These are phyloP conservation scores for Raja brachyura DNA, from an alignment of 2,113 vertebrate species.

Conservation along the genomic window DNA sequence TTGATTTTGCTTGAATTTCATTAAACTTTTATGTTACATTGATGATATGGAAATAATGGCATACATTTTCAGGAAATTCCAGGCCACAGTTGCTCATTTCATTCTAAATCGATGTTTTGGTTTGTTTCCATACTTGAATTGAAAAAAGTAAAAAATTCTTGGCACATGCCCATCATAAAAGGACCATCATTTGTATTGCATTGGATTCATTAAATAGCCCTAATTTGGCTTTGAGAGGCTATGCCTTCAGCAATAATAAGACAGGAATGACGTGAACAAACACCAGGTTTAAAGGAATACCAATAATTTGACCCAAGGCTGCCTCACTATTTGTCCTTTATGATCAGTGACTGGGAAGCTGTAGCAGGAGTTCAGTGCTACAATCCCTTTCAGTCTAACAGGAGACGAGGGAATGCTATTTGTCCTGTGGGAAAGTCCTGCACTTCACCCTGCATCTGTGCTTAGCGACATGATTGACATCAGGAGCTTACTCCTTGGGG, in stretches of 20 bases:
- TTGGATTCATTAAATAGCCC: constrained; percentile 4
- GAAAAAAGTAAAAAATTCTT: background rate
- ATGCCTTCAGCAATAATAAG: background rate
- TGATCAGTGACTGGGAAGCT: background rate
- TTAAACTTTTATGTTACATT: background rate
- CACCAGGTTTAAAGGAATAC: background rate
- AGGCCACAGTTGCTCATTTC: background rate
- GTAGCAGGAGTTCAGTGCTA: background rate
- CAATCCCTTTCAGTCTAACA: background rate
- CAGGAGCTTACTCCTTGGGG: background rate
- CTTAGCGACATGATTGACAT: background rate
- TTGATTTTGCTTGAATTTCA: background rate
- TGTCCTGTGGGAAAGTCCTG: background rate
- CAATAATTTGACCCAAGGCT: background rate
- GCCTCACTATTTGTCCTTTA: background rate
- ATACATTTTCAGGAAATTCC: background rate
- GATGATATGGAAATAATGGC: background rate
- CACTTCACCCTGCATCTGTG: background rate
- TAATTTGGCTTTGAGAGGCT: background rate
- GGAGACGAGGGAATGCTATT: background rate
- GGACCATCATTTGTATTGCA: constrained; percentile 14
- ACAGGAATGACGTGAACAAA: background rate
- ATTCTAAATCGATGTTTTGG: background rate
- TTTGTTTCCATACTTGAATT: background rate
- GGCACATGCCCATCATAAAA: background rate